Base-by-base conservation (phyloP, 2,888 invertebrate genomes). In the Magallana nippona region DNA sequence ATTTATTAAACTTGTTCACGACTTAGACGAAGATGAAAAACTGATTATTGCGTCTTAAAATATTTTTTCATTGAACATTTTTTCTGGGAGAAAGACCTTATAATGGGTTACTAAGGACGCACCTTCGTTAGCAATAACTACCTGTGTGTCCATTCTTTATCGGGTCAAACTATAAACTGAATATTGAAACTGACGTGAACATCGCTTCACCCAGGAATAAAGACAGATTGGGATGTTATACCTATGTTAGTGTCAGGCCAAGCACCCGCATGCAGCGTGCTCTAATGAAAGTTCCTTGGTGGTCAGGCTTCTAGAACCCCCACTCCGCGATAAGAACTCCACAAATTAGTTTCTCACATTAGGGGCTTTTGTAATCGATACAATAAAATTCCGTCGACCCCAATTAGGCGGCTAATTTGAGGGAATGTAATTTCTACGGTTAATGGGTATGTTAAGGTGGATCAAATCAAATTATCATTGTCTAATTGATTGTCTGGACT, bases 321-420 rank as follows among this genome's bases (percentile, higher is more conserved):
- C 22, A 15, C 71, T 71, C 15, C 22, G 27, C 27, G 71, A 71
- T 71, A 71, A 71, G 71, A 71, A 15, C 71, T 27, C 19, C 32
- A 71, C 27, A 71, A 71, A 71, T 71, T 71, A 71, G 71, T 71
- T 71, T 71, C 71, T 71, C 71, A 71, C 71, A 71, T 71, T 71
- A 71, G 71, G 27, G 15, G 27, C 71, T 22, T 71, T 71, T 71
- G 71, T 27, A 71, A 71, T 71, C 71, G 71, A 71, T 71, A 71
- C 71, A 71, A 71, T 71, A 71, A 71, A 71, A 71, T 71, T 32
- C 27, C 13, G 71, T 71, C 22, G 71, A 27, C 32, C 71, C 32
- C 71, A 71, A 71, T 71, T 71, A 71, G 32, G 5, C 15, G 15
- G 27, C 27, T 71, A 27, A 71, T 71, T 71, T 71, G 71, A 71